These are phyloP conservation scores for Lagopus leucura DNA, from an alignment of 2,113 vertebrate genomes.

Conservation along the genomic window DNA sequence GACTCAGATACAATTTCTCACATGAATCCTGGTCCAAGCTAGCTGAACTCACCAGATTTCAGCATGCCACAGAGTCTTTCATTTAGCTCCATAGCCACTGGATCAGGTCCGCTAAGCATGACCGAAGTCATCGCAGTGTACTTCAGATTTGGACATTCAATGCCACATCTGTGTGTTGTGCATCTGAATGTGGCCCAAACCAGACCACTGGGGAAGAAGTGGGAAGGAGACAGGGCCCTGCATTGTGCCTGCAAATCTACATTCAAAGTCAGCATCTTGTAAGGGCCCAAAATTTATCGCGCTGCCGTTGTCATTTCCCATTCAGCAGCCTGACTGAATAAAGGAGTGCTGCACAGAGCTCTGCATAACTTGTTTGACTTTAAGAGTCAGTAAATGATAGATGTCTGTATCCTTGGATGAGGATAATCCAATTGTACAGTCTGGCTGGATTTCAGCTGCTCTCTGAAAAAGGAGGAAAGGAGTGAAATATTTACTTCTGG, in stretches of 20 bases:
- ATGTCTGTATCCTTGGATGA: slow-evolving; percentile 51
- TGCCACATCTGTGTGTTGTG: not conserved
- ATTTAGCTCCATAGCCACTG: not conserved
- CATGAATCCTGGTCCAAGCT: not conserved
- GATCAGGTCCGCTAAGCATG: not conserved
- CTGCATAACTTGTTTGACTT: slow-evolving; percentile 47
- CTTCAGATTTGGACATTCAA: fast-evolving
- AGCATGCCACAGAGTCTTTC: not conserved
- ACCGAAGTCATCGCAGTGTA: not conserved
- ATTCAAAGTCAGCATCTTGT: slow-evolving; percentile 6
- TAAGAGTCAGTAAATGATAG: slow-evolving; percentile 41
- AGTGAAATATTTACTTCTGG: slow-evolving; percentile 50
- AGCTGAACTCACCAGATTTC: not conserved
- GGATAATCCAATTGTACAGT: slow-evolving; percentile 35
- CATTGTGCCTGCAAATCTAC: not conserved
- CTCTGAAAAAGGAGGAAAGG: not conserved
- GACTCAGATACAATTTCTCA: not conserved
- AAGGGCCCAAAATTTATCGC: not conserved
- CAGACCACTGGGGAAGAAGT: not conserved
- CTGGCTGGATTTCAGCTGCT: slow-evolving; percentile 46
- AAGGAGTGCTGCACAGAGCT: slow-evolving; percentile 19
- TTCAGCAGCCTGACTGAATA: not conserved
- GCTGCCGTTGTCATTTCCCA: not conserved
- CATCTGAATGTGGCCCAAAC: not conserved
- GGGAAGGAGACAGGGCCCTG: not conserved